A percentile compares a stretch with the other conserved stretches of the same genome.
Evolutionary conservation across 2,113 vertebrate genomes (phyloP).

Genomic region (Trochalopteron elliotii): DNA sequence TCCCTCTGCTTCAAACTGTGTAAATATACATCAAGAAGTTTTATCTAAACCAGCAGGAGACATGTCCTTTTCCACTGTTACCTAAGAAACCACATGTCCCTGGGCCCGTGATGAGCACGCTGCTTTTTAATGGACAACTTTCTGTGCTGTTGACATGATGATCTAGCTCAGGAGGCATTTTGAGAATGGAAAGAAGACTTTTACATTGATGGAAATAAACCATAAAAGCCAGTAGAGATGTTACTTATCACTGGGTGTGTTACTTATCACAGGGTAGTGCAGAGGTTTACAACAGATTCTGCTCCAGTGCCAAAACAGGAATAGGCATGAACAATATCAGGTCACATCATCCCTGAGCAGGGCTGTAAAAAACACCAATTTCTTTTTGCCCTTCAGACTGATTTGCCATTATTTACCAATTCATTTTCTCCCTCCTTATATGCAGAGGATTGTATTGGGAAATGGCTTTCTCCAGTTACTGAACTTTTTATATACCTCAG

Average conservation of each 20-base stretch:
- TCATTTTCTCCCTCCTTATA: neutral
- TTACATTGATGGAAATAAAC: neutral
- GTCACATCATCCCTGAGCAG: neutral
- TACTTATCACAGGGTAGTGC: accelerated
- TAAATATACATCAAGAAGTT: neutral
- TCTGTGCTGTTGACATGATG: neutral
- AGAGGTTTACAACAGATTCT: neutral
- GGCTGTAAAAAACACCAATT: neutral
- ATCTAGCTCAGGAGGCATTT: neutral
- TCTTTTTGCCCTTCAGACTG: neutral
- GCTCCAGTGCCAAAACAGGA: neutral
- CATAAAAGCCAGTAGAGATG: neutral
- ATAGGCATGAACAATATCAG: accelerated
- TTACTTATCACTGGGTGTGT: neutral
- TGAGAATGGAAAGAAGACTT: neutral
- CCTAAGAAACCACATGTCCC: neutral
- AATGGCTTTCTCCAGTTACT: neutral
- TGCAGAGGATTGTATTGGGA: neutral
- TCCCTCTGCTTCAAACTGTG: neutral
- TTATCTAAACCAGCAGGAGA: neutral
- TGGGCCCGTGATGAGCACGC: accelerated
- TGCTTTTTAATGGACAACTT: neutral
- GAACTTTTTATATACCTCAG: neutral
- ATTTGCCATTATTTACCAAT: neutral
- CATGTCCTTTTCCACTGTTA: neutral